These are phyloP conservation scores for Drosophila leonis DNA, from an alignment of 2,888 invertebrate species.

Conservation along the genomic window DNA sequence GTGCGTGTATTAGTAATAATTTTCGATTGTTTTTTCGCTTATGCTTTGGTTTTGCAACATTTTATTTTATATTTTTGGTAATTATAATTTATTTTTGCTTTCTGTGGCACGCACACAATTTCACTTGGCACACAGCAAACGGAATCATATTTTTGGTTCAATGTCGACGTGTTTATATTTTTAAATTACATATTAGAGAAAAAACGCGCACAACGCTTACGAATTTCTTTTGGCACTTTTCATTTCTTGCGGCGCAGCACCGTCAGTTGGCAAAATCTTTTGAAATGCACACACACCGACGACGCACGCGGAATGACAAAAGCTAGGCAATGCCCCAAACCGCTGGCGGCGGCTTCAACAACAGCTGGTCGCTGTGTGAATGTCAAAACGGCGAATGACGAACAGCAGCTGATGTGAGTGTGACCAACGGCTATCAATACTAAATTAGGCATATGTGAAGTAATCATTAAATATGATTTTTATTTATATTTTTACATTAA, in stretches of 20 bases:
- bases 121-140: slow-evolving; percentile 32
- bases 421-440: slow-evolving; percentile 17
- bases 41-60: slow-evolving; percentile 40
- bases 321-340: slow-evolving; percentile 23
- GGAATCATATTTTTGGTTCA: slow-evolving; percentile 36
- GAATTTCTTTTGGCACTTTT: slow-evolving; percentile 55
- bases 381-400: slow-evolving; percentile 41
- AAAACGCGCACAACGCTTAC: slow-evolving; percentile 38
- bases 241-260: slow-evolving; percentile 41
- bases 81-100: slow-evolving; percentile 37
- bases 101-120: slow-evolving; percentile 41
- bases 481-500: not conserved
- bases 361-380: slow-evolving; percentile 50
- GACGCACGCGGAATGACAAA: slow-evolving; percentile 61
- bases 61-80: slow-evolving; percentile 18
- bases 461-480: not conserved
- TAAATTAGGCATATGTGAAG: not conserved
- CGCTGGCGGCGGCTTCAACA: slow-evolving; percentile 26
- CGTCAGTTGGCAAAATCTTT: slow-evolving; percentile 48
- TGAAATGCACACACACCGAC: slow-evolving; percentile 47
- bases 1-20: slow-evolving; percentile 43
- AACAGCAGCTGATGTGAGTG: slow-evolving; percentile 28
- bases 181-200: slow-evolving; percentile 42
- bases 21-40: slow-evolving; percentile 47
- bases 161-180: slow-evolving; percentile 57